Percentiles rank a stretch among this genome's conserved stretches.
phyloP scores from a whole-genome alignment of 2,113 vertebrate genomes.

The Chaetodon trifascialis region DNA sequence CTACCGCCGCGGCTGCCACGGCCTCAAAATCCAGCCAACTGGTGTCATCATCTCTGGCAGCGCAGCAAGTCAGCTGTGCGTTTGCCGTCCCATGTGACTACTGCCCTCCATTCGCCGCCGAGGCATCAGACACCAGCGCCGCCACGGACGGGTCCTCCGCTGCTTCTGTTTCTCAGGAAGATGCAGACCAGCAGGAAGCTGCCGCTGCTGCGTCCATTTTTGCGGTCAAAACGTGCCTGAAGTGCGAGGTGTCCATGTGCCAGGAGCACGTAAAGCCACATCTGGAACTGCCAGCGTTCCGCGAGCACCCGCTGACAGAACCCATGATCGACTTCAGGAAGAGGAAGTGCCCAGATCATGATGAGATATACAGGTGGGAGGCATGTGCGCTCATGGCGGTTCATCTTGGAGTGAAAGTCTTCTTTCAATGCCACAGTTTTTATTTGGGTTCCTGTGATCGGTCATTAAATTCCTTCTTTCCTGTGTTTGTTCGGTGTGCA shows the following conservation, averaged over 20 bases:
- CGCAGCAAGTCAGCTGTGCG: not conserved
- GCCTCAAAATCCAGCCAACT: slow-evolving; percentile 36
- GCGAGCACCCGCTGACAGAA: slow-evolving; percentile 80
- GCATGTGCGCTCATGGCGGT: not conserved
- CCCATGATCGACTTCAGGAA: slow-evolving; percentile 78
- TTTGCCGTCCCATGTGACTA: slow-evolving; percentile 77
- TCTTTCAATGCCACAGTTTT: no score
- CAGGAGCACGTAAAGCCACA: slow-evolving; percentile 81
- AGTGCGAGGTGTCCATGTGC: slow-evolving; percentile 87
- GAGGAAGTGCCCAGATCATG: slow-evolving; percentile 82
- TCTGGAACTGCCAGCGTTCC: slow-evolving; percentile 81
- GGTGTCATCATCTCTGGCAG: not conserved
- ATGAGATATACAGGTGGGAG: slow-evolving; percentile 78
- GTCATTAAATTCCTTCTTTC: no score
- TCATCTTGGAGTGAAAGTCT: no score
- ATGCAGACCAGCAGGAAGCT: not conserved
- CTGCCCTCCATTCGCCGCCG: slow-evolving; percentile 51
- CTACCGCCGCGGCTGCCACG: not conserved
- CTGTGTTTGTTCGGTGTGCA: not conserved
- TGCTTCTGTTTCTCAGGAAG: slow-evolving; percentile 23
- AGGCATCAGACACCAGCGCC: not conserved
- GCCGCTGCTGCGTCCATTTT: not conserved
- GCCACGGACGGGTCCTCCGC: not conserved
- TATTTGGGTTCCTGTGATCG: not conserved
- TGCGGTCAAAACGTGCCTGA: slow-evolving; percentile 84